Evolutionary conservation across 2,797 vertebrate species (phyloP).

Genomic region (Diceros bicornis): DNA sequence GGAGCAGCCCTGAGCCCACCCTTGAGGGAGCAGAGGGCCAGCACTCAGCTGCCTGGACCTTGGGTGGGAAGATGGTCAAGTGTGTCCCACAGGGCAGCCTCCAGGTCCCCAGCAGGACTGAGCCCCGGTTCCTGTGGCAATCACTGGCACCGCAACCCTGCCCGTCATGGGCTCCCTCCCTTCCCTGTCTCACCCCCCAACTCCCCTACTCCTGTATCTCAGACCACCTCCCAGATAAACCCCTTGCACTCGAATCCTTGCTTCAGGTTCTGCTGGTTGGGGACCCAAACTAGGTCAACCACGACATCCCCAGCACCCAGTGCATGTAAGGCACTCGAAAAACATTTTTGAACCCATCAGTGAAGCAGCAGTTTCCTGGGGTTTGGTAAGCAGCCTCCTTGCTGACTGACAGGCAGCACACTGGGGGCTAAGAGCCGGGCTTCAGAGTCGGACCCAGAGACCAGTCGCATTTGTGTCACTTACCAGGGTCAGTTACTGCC

Average conservation of each 20-base stretch:
- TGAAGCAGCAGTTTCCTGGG: too few relatives aligned
- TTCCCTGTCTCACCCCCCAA: not conserved
- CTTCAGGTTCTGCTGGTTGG: not conserved
- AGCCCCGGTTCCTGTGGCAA: not conserved
- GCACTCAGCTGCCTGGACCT: not conserved
- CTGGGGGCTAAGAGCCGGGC: fast-evolving
- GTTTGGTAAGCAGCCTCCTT: not conserved
- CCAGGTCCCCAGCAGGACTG: not conserved
- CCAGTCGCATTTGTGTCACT: too few relatives aligned
- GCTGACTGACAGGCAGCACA: fast-evolving
- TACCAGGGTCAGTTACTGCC: not conserved
- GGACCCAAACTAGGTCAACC: not conserved
- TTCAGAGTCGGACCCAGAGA: not conserved
- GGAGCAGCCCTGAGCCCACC: not conserved
- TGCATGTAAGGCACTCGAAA: not conserved
- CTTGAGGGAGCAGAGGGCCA: too few relatives aligned
- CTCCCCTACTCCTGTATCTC: too few relatives aligned
- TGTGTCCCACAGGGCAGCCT: not conserved
- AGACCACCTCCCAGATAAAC: not conserved
- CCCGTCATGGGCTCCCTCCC: too few relatives aligned
- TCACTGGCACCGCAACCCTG: not conserved
- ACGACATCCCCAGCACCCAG: not conserved
- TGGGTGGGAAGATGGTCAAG: not conserved
- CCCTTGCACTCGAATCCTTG: not conserved
- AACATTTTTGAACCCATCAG: not conserved